Conservation (phyloP, 2,888 invertebrate genomes). For the Coelinius sp. region DNA sequence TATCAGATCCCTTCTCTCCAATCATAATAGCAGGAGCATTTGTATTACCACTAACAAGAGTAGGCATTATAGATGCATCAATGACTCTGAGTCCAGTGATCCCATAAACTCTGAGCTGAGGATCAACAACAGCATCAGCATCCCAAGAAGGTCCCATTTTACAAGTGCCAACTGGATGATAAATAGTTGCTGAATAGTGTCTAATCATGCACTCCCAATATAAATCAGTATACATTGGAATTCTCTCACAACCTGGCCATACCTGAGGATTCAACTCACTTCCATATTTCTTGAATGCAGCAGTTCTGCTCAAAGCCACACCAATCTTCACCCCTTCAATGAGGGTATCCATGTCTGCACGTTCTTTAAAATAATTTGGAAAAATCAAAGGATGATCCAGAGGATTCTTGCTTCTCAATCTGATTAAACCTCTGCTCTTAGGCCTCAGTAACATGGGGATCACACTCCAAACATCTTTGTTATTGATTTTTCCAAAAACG, state of each 20-base stretch:
- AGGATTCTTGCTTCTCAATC: conserved; percentile 86
- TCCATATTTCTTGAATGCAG: conserved; percentile 82
- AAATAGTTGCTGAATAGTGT: conserved; percentile 84
- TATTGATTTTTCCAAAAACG: conserved; percentile 82
- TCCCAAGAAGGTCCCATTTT: conserved; percentile 94
- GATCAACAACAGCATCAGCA: conserved; percentile 86
- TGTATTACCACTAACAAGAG: conserved; percentile 87
- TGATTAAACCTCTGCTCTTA: conserved; percentile 85
- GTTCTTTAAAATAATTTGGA: conserved; percentile 90
- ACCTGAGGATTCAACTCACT: conserved; percentile 79
- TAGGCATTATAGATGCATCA: conserved; percentile 91
- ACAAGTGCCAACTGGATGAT: conserved; percentile 89
- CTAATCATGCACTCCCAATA: conserved; percentile 93
- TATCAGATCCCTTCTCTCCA: conserved; percentile 89
- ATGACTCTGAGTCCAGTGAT: conserved; percentile 84
- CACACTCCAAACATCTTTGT: conserved; percentile 86
- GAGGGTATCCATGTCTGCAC: conserved; percentile 83
- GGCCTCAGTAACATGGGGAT: conserved; percentile 89
- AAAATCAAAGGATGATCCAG: conserved; percentile 91
- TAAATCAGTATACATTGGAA: conserved; percentile 79
- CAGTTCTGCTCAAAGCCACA: conserved; percentile 84
- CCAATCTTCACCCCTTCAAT: conserved; percentile 90
- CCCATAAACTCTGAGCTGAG: conserved; percentile 84
- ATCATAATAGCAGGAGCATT: conserved; percentile 92
- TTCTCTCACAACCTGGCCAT: conserved; percentile 84